Base-by-base conservation (phyloP, 2,888 invertebrate genomes). In the Danaus chrysippus region DNA sequence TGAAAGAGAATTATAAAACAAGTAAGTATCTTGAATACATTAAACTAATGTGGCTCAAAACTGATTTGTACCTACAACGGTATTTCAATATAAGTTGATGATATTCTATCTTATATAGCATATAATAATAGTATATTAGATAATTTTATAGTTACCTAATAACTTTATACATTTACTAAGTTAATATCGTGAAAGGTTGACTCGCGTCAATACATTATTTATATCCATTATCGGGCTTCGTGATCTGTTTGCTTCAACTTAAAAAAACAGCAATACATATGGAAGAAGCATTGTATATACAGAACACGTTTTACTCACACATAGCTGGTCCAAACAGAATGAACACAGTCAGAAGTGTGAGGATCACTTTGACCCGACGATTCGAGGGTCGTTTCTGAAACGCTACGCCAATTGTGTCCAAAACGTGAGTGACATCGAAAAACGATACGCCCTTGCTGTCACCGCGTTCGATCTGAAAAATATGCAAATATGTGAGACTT, bases 361-460 rank as follows among this genome's bases (percentile, higher is more conserved):
- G 76, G 10, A 91, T 74, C 9, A 92, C 83, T 70, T 91, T 87
- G 15, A 77, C 70, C 42, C 86, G 83, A 53, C 79, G 79, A 58
- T 87, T 84, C 11, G 71, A 71, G 0, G 81, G 71, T 0, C 92
- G 81, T 6, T 80, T 76, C 42, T 82, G 83, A 68, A 91, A 89
- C 1, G 91, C 92, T 10, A 92, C 91, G 1, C 79, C 76, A 1
- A 92, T 77, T 0, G 92, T 92, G 1, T 92, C 91, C 0, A 75
- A 68, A 1, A 93, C 86, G 76, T 96, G 96, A 15, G 93, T 92
- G 12, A 94, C 80, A 72, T 96, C 93, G 81, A 96, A 96, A 82
- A 97, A 96, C 63, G 96, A 95, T 0, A 84, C 82, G 0, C 79
- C 78, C 1, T 68, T 56, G 44, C 69, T 71, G 9, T 71, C 70